Conservation (phyloP, 2,797 vertebrate genomes). For the Ibycter americanus region DNA sequence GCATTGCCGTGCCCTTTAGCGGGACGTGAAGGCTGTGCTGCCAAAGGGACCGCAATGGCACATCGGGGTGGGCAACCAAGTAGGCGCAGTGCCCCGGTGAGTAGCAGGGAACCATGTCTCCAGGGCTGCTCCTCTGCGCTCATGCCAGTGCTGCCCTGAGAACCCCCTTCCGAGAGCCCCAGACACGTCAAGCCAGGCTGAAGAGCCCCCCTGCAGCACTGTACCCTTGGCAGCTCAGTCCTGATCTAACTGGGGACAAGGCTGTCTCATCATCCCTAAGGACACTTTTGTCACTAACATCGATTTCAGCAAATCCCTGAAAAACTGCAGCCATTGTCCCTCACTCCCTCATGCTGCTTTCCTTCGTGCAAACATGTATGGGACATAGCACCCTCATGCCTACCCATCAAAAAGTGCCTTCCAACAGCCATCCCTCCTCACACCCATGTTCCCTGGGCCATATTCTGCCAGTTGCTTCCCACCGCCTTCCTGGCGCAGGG, state of each 20-base stretch:
- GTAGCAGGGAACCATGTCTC: not conserved
- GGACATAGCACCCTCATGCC: not conserved
- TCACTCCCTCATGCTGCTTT: not conserved
- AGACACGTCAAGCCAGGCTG: not conserved
- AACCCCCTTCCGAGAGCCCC: not conserved
- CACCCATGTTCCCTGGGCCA: accelerated
- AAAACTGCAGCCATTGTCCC: not conserved
- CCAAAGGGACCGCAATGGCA: not conserved
- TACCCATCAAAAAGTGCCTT: not conserved
- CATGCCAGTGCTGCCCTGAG: accelerated
- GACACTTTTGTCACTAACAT: not conserved
- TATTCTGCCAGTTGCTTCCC: not conserved
- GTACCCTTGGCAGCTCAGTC: not conserved
- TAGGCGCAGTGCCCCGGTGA: accelerated
- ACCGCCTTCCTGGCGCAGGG: not conserved
- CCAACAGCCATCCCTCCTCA: accelerated
- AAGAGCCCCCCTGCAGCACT: not conserved
- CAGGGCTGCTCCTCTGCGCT: not conserved
- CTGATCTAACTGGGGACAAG: accelerated
- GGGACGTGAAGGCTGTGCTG: not conserved
- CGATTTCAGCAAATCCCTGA: not conserved
- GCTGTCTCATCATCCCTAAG: not conserved
- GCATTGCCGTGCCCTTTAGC: not conserved
- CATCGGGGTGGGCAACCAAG: not conserved
- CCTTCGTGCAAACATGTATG: not conserved